A percentile compares a stretch with the other conserved stretches of the same genome.
phyloP scores from a whole-genome alignment of 2,888 invertebrate genomes.

The Hartigia nigra region DNA sequence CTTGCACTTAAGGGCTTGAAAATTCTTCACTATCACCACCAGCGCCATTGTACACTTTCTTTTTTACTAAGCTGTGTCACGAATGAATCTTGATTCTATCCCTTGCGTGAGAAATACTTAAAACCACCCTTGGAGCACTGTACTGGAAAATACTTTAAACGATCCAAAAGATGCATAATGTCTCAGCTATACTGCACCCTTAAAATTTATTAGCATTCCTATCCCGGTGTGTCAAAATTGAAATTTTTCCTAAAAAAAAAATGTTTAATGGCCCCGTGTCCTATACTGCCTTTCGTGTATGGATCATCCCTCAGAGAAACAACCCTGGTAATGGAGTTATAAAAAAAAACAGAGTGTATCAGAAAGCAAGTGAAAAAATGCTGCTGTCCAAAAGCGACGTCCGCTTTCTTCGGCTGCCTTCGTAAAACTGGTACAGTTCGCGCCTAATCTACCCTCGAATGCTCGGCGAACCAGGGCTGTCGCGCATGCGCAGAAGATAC shows the following conservation, averaged over 20 bases:
- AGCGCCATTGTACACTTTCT: conserved; percentile 72
- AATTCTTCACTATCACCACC: conserved; percentile 74
- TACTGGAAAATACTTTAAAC: no score
- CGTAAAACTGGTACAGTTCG: conserved; percentile 47
- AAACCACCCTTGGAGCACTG: not conserved
- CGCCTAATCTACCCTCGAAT: conserved; percentile 43
- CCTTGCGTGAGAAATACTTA: not conserved
- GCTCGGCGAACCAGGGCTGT: not conserved
- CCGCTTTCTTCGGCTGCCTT: conserved; percentile 23
- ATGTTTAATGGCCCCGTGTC: not conserved
- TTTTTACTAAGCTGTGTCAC: not conserved
- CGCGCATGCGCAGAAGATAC: conserved; percentile 23
- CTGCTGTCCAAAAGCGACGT: not conserved
- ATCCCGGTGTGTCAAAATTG: not conserved
- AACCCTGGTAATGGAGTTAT: not conserved
- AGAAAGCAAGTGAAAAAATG: not conserved
- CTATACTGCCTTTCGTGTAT: not conserved
- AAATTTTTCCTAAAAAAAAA: not conserved
- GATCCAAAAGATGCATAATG: no score
- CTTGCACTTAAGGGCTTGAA: conserved; percentile 77
- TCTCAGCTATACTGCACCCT: not conserved
- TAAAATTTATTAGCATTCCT: not conserved
- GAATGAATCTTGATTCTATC: not conserved
- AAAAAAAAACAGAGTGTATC: not conserved
- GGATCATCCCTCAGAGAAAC: not conserved